phyloP scores from a whole-genome alignment of 2,113 vertebrate genomes.

The Silurus meridionalis region DNA sequence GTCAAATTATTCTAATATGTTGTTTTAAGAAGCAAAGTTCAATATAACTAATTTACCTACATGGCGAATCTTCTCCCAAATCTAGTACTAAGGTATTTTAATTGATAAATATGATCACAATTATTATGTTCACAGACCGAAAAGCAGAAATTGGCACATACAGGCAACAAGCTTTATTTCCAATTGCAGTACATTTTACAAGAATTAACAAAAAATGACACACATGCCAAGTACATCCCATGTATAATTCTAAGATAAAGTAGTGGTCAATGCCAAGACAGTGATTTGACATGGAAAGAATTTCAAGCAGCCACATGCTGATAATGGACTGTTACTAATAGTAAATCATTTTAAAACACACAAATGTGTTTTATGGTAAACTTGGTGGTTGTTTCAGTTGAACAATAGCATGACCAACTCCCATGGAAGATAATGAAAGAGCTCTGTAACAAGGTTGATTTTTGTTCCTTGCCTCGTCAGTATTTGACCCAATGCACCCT shows the following conservation, averaged over 20 bases:
- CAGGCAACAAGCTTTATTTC: background rate
- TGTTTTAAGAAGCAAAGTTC: too few species aligned
- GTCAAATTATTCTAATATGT: background rate
- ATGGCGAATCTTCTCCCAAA: too few species aligned
- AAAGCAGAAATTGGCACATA: background rate
- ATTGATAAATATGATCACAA: background rate
- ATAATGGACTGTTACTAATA: background rate
- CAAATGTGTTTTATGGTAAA: background rate
- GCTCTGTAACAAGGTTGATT: slow-evolving; percentile 44
- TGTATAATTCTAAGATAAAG: background rate
- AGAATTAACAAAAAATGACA: background rate
- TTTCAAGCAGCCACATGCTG: background rate
- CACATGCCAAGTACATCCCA: background rate
- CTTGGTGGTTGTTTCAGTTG: background rate
- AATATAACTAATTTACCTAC: too few species aligned
- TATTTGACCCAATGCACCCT: slow-evolving; percentile 31
- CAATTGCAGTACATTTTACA: background rate
- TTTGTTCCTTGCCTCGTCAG: slow-evolving; percentile 40
- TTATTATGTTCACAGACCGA: background rate
- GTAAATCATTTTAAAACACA: background rate
- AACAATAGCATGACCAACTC: slow-evolving; percentile 7
- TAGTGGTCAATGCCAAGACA: background rate
- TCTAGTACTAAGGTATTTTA: background rate
- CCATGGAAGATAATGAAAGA: slow-evolving; percentile 1
- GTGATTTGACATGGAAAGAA: background rate